phyloP scores from a whole-genome alignment of 2,113 vertebrate genomes.

The Toxotes chatareus region DNA sequence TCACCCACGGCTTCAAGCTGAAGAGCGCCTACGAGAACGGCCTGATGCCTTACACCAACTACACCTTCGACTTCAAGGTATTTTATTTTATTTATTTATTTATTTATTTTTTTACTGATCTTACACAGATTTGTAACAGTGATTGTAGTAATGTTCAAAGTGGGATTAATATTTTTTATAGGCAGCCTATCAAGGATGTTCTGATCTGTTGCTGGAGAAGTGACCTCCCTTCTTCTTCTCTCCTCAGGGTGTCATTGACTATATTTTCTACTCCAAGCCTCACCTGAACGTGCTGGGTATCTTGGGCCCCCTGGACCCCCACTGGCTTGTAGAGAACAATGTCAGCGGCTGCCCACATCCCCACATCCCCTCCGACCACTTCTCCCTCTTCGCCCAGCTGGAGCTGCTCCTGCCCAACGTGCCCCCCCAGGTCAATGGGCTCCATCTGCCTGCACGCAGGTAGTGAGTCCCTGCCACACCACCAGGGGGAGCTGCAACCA shows the following conservation, averaged over 20 bases:
- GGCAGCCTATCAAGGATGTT: no score
- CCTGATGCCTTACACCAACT: constrained; percentile 99
- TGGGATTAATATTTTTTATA: not conserved
- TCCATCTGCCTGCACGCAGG: constrained; percentile 97
- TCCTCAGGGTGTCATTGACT: constrained; percentile 97
- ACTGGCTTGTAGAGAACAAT: constrained; percentile 98
- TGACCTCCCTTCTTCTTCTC: constrained; percentile 38
- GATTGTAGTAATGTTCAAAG: not conserved
- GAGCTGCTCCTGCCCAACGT: constrained; percentile 96
- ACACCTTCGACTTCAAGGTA: constrained; percentile 98
- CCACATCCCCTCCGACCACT: constrained; percentile 98
- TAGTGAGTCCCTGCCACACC: constrained; percentile 89
- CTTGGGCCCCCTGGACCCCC: constrained; percentile 95
- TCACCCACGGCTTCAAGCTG: constrained; percentile 98
- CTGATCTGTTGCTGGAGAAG: not conserved
- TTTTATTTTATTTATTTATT: no score
- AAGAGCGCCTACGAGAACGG: constrained; percentile 98
- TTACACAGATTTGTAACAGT: not conserved
- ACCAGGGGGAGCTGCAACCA: constrained; percentile 85
- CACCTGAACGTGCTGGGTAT: constrained; percentile 96
- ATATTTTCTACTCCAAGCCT: constrained; percentile 99
- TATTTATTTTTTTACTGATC: no score
- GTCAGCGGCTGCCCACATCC: constrained; percentile 97
- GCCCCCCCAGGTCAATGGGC: constrained; percentile 92
- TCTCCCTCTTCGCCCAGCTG: constrained; percentile 98